A percentile compares a stretch with the other conserved stretches of the same genome.
phyloP scores from a whole-genome alignment of 2,113 vertebrate genomes.

The Rousettus leschenaultii region DNA sequence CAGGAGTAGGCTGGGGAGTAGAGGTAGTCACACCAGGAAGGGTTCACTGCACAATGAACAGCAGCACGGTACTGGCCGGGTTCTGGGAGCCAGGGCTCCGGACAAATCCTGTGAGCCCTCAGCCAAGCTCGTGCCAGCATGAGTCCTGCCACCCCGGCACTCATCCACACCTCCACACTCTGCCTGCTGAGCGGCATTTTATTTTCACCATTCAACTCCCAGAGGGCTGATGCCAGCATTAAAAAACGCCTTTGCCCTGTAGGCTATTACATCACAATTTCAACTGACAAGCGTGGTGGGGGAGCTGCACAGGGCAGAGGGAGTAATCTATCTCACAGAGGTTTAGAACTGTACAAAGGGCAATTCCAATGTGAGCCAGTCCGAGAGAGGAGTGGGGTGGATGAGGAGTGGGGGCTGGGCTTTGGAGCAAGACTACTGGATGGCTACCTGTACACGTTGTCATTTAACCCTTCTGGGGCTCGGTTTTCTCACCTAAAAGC shows the following conservation, averaged over 20 bases:
- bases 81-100: background rate
- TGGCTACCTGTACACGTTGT: background rate
- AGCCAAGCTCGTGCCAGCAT: background rate
- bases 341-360: background rate
- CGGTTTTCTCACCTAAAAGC: background rate
- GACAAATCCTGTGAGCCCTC: background rate
- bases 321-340: background rate
- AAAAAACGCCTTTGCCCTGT: constrained; percentile 35
- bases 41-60: background rate
- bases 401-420: no score
- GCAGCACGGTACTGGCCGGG: background rate
- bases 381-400: background rate
- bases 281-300: constrained; percentile 28
- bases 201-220: constrained; percentile 34
- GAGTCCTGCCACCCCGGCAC: background rate
- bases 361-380: background rate
- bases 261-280: constrained; percentile 43
- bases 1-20: background rate
- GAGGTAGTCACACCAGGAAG: background rate
- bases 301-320: background rate
- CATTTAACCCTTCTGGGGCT: background rate
- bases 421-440: background rate
- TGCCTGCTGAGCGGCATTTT: background rate
- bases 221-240: constrained; percentile 43
- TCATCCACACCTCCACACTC: background rate